Evolutionary conservation across 2,113 vertebrate species (phyloP), one percentile per base, ranked within the genome.

Genomic region (Plectropomus leopardus): DNA sequence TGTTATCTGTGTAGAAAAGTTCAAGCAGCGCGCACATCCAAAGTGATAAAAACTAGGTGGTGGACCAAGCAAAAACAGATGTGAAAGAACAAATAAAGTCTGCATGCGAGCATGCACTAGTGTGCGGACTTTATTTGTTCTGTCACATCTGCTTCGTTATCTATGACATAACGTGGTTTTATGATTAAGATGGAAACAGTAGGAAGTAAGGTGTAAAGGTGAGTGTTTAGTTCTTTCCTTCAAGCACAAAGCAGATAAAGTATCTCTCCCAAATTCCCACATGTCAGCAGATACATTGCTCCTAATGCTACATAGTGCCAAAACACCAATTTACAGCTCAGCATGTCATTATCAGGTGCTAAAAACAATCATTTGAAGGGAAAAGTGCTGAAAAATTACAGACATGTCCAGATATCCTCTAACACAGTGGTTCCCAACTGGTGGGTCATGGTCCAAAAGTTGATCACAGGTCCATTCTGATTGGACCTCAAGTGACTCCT

Each of bases 1-100:
- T 64, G 54, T 80, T 71, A 88, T 82, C 75, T 59, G 53, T 19
- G n/a, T n/a, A n/a, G n/a, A n/a, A n/a, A n/a, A n/a, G n/a, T n/a
- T n/a, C n/a, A n/a, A n/a, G n/a, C n/a, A n/a, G n/a, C n/a, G n/a
- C n/a, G n/a, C n/a, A n/a, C n/a, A n/a, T n/a, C n/a, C n/a, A n/a
- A n/a, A n/a, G n/a, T n/a, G n/a, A n/a, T n/a, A n/a, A n/a, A n/a
- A n/a, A n/a, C n/a, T n/a, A n/a, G n/a, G n/a, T n/a, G n/a, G n/a
- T n/a, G n/a, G n/a, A n/a, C n/a, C n/a, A n/a, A n/a, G n/a, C n/a
- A n/a, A n/a, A n/a, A n/a, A n/a, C n/a, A n/a, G n/a, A n/a, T n/a
- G n/a, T n/a, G n/a, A n/a, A n/a, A n/a, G n/a, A n/a, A n/a, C n/a
- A n/a, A n/a, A n/a, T n/a, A n/a, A n/a, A n/a, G n/a, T n/a, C n/a